phyloP scores from a whole-genome alignment of 2,797 vertebrate species.

The Oreonectes daqikongensis region DNA sequence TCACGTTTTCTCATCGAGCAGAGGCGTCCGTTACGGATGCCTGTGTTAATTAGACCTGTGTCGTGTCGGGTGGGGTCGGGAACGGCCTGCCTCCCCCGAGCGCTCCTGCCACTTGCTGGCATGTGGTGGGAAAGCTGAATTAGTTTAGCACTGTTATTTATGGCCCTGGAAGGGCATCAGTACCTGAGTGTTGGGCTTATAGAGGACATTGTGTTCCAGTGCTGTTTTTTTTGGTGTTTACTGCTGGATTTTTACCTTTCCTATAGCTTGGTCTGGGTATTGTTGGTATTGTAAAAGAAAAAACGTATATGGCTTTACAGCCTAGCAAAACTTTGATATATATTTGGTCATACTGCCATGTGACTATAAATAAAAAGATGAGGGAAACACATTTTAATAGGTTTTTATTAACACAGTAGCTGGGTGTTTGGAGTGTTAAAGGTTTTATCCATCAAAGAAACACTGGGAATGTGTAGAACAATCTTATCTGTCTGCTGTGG shows the following conservation, averaged over 20 bases:
- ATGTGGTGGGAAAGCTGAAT: constrained; percentile 62
- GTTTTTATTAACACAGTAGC: constrained; percentile 5
- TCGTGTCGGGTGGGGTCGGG: constrained; percentile 33
- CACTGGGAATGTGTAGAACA: neutral
- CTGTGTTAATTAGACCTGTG: constrained; percentile 62
- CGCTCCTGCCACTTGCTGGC: constrained; percentile 47
- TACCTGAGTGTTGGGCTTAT: constrained; percentile 49
- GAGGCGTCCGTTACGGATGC: constrained; percentile 46
- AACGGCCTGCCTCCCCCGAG: constrained; percentile 33
- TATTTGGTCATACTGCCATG: neutral
- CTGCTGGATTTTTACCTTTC: neutral
- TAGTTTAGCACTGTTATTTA: constrained; percentile 62
- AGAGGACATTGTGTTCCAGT: constrained; percentile 55
- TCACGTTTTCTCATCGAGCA: constrained; percentile 44
- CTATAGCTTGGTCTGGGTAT: neutral
- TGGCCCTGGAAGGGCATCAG: too few relatives aligned
- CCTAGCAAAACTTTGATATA: neutral
- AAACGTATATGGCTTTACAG: neutral
- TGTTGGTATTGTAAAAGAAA: neutral
- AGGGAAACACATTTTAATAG: neutral
- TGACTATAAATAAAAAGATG: neutral
- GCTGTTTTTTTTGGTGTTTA: neutral
- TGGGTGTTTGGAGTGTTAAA: neutral
- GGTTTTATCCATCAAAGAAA: constrained; percentile 11
- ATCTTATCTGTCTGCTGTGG: neutral